A percentile compares a stretch with the other conserved stretches of the same genome.
These are phyloP conservation scores for Eonycteris spelaea DNA, from an alignment of 2,113 vertebrate genomes.

Conservation along the genomic window DNA sequence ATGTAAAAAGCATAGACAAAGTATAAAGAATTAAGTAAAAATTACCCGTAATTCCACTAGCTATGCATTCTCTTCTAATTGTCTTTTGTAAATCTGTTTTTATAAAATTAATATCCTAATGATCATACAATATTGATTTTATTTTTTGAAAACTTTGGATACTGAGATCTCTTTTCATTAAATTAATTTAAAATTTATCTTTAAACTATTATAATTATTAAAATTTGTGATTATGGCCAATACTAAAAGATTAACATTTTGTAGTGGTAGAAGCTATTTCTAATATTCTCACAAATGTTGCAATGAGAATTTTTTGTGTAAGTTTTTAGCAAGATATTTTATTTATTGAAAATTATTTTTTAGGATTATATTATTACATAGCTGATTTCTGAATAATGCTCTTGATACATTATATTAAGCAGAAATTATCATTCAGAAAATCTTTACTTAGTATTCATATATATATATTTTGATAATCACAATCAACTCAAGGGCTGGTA, in stretches of 20 bases:
- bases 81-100: background rate
- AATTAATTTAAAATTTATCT: background rate
- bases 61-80: background rate
- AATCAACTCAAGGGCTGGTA: background rate
- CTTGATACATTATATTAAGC: background rate
- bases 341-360: slow-evolving; percentile 3
- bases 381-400: background rate
- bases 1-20: background rate
- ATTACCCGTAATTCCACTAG: background rate
- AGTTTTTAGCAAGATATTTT: background rate
- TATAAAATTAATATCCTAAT: background rate
- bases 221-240: background rate
- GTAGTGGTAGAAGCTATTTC: background rate
- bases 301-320: background rate
- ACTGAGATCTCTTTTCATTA: background rate
- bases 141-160: background rate
- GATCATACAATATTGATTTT: background rate
- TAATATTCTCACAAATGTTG: background rate
- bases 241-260: background rate
- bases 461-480: background rate
- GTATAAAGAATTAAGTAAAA: background rate
- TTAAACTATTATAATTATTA: background rate
- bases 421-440: background rate
- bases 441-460: background rate
- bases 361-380: background rate